Conservation (phyloP, 2,113 vertebrate species). For the Opisthocomus hoazin region DNA sequence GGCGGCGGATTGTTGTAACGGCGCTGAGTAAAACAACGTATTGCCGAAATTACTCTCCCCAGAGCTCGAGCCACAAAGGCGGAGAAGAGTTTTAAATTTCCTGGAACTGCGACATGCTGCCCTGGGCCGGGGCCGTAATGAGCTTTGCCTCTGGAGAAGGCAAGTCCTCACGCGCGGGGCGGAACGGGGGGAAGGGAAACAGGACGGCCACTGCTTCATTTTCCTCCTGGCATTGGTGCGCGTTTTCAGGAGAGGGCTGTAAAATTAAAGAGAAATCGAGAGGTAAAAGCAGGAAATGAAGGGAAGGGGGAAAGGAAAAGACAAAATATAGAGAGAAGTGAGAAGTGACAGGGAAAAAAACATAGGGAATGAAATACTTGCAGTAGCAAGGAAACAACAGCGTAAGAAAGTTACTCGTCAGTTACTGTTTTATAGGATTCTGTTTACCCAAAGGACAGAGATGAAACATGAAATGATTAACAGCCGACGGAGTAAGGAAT, state of each 20-base stretch:
- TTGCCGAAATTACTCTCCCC: not conserved
- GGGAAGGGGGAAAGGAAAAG: not conserved
- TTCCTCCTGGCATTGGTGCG: no score
- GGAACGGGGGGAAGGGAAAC: not conserved
- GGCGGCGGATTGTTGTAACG: rapidly evolving
- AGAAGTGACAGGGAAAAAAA: not conserved
- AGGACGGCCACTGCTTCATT: rapidly evolving
- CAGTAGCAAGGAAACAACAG: not conserved
- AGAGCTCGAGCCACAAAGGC: not conserved
- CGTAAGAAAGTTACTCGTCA: not conserved
- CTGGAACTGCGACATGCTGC: not conserved
- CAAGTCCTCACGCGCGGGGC: not conserved
- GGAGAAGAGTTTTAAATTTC: not conserved
- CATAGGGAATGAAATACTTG: not conserved
- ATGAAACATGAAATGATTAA: conserved; percentile 6
- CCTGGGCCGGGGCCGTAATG: rapidly evolving
- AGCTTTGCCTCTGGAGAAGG: not conserved
- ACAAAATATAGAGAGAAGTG: not conserved
- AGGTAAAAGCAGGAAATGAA: not conserved
- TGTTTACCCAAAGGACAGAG: not conserved
- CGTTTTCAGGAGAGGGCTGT: not conserved
- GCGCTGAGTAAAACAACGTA: not conserved
- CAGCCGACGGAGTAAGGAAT: not conserved
- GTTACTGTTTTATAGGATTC: not conserved
- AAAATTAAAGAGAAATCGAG: not conserved